phyloP scores from a whole-genome alignment of 2,113 vertebrate genomes.

The Petaurus breviceps region DNA sequence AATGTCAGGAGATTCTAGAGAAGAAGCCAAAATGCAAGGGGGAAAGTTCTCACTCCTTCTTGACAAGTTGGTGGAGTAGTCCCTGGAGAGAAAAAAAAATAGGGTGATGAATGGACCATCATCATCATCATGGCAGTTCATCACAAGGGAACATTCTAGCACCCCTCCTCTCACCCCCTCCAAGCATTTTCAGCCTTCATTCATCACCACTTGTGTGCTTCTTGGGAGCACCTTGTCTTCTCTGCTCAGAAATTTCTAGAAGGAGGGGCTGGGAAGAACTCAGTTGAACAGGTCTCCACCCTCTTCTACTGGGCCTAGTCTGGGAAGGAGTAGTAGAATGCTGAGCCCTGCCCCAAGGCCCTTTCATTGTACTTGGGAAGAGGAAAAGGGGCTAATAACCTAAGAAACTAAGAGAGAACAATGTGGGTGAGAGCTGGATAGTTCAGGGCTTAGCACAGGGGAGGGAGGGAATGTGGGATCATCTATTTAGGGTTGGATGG shows the following conservation, averaged over 20 bases:
- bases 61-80: neutral
- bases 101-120: neutral
- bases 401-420: neutral
- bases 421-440: neutral
- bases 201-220: neutral
- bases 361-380: neutral
- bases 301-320: neutral
- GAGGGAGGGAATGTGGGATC: neutral
- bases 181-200: neutral
- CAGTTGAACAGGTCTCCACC: neutral
- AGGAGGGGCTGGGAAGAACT: neutral
- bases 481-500: neutral
- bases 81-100: neutral
- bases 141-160: neutral
- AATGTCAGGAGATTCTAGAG: neutral
- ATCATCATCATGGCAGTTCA: neutral
- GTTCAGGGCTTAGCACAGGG: neutral
- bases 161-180: neutral
- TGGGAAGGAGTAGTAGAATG: neutral
- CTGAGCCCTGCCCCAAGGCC: neutral
- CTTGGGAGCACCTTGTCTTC: neutral
- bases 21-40: neutral
- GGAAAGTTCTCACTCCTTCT: neutral
- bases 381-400: fast-evolving
- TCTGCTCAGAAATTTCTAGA: neutral